phyloP scores from a whole-genome alignment of 2,888 invertebrate species.

The Machimus rusticus region DNA sequence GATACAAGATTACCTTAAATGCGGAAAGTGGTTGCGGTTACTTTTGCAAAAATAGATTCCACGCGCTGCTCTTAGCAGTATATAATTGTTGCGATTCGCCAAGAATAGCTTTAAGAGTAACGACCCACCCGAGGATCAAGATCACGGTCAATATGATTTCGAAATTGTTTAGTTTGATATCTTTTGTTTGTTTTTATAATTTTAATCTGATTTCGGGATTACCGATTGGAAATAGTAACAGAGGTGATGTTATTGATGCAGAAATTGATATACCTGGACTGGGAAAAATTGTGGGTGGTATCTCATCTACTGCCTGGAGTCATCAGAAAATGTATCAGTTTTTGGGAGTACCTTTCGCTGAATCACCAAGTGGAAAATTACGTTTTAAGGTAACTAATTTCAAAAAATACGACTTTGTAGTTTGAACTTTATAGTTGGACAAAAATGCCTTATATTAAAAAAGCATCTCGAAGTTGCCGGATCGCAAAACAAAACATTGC shows the following conservation, averaged over 20 bases:
- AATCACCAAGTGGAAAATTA: slow-evolving; percentile 55
- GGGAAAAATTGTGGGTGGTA: slow-evolving; percentile 55
- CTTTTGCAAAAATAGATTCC: background rate
- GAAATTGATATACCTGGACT: slow-evolving; percentile 50
- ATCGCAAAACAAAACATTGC: too few species aligned
- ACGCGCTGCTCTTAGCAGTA: background rate
- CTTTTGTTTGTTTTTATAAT: background rate
- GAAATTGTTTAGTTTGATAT: background rate
- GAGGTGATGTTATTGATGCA: background rate
- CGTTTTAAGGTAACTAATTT: slow-evolving; percentile 55
- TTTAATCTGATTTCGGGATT: background rate
- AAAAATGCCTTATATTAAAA: too few species aligned
- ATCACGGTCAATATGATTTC: background rate
- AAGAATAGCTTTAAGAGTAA: background rate
- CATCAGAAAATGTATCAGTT: slow-evolving; percentile 56
- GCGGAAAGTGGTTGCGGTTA: background rate
- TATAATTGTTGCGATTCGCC: background rate
- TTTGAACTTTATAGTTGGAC: too few species aligned
- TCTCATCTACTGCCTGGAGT: slow-evolving; percentile 55
- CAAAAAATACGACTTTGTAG: background rate
- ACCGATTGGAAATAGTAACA: background rate
- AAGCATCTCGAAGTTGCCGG: too few species aligned
- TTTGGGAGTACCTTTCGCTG: slow-evolving; percentile 60
- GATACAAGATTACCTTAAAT: background rate
- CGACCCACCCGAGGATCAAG: background rate